Evolutionary conservation across 1,140 invertebrate genomes (phyloP), one percentile per base, ranked within the genome.

Genomic region (Branchinecta lindahli): DNA sequence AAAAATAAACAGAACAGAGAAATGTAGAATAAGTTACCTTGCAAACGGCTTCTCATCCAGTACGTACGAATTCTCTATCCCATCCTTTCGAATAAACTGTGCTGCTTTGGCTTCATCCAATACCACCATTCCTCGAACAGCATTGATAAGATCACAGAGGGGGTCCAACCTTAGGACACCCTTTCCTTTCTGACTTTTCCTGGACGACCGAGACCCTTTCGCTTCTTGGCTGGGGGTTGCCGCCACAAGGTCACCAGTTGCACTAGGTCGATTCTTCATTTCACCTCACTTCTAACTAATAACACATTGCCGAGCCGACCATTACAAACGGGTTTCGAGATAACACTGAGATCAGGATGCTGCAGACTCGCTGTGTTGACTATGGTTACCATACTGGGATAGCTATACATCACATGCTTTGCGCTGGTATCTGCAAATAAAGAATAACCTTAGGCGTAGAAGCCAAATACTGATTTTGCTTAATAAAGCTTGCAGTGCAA

Each of bases 261-360:
- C 52, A 20, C 52, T 61, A 15, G 52, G 52, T 61, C 52, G 52
- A 61, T 61, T 61, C 52, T 61, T 61, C 52, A 61, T 61, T 20
- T 61, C 18, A 15, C 18, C 18, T 61, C 52, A 61, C 52, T 61
- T 61, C 33, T 33, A 33, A 33, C 33, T n/a, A 33, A 5, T 3
- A 33, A 33, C 33, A 33, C 33, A 33, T 33, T 33, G 5, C 33
- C 33, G 5, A 33, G 33, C 33, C 33, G 33, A 33, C 33, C 33
- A 33, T 33, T 33, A 33, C 33, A 33, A 33, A 33, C 33, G 33
- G 33, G 33, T 33, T 33, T 33, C 33, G 33, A 33, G 33, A 33
- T 33, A 33, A 33, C 33, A 33, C 33, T 33, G 33, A 33, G 33
- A 33, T 33, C 33, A 33, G 33, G 33, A 33, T 33, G 33, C 33